phyloP scores from a whole-genome alignment of 2,113 vertebrate genomes.

The Alosa alosa region DNA sequence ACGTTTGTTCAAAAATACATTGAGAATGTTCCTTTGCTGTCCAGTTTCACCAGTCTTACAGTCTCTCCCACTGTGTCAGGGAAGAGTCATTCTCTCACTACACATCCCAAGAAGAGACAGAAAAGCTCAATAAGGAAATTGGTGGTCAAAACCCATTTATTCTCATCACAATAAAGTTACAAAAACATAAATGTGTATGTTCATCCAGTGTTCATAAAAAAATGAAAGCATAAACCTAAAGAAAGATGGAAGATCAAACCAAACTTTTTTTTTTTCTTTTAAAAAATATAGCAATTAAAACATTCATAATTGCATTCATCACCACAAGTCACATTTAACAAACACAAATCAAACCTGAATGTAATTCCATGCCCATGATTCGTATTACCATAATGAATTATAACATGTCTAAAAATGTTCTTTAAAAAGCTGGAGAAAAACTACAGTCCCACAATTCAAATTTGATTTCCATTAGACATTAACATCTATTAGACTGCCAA shows the following conservation, averaged over 20 bases:
- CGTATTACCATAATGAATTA: background rate
- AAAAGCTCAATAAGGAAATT: background rate
- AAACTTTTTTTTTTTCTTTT: background rate
- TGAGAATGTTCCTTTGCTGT: too few relatives aligned
- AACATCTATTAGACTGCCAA: background rate
- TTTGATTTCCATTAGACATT: background rate
- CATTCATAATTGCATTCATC: background rate
- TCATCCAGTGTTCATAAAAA: background rate
- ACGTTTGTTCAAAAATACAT: too few relatives aligned
- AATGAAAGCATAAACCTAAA: background rate
- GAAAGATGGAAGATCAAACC: background rate
- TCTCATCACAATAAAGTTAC: conserved; percentile 12
- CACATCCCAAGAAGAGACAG: background rate
- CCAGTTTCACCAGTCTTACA: too few relatives aligned
- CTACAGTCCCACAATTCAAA: background rate
- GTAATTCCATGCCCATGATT: background rate
- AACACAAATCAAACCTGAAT: conserved; percentile 17
- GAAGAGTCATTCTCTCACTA: background rate
- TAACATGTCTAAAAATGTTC: background rate
- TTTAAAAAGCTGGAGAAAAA: background rate
- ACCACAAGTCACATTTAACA: background rate
- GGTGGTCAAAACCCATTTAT: conserved; percentile 11
- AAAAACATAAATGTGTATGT: conserved; percentile 1
- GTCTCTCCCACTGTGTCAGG: too few relatives aligned
- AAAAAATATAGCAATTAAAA: background rate